Evolutionary conservation across 2,113 vertebrate species (phyloP), one percentile per base, ranked within the genome.

Genomic region (Sitta europaea): DNA sequence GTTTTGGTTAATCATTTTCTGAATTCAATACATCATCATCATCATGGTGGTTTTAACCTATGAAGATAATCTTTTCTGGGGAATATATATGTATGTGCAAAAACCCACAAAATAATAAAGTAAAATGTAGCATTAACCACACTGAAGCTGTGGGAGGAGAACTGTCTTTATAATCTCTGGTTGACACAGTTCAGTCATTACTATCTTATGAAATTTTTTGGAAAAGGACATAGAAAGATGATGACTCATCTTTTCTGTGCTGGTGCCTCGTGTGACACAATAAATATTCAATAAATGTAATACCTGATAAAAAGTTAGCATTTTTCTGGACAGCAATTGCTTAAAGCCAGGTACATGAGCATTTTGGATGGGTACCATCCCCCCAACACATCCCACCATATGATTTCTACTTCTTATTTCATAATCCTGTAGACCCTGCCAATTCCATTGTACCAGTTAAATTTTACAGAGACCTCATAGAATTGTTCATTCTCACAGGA

Each of bases 351-450:
- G n/a, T 12, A 65, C 4, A 6, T 43, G 24, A 72, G 54, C 29
- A 9, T 67, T 43, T 35, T n/a, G 11, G 0, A 0, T 23, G 10
- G 4, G 7, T 21, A 35, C 3, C 2, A 2, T 10, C 2, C 18
- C 18, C 12, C 3, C 16, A 81, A 4, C 12, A 79, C 14, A 61
- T 27, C 17, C 16, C 31, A 36, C 6, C 40, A 47, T 1, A 48
- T 35, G 20, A 70, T 65, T 79, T 65, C 54, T 73, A 27, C 23
- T 62, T 81, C 5, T 2, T 31, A 73, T 62, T 84, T 84, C 28
- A 53, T 25, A 33, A 14, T 10, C 6, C 28, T 50, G 7, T 2
- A 10, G 8, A 31, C 31, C 35, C 22, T 40, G n/a, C 5, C 45
- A n/a, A 17, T n/a, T 68, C 12, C 27, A n/a, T 88, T 0, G 0